Conservation (phyloP, 2,888 invertebrate genomes). For the Cantharis rufa region DNA sequence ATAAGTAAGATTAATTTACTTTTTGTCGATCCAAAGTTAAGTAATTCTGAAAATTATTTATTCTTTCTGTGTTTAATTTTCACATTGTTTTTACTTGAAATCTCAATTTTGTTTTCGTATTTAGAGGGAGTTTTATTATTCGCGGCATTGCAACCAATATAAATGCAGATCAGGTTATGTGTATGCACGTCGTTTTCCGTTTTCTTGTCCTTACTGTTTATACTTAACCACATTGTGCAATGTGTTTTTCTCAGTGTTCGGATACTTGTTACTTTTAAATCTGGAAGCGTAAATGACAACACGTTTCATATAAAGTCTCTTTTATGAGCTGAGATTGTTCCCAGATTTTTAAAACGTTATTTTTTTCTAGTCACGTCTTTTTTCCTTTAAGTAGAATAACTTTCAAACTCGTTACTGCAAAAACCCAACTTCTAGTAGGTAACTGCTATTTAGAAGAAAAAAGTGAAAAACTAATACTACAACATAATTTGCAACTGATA, state of each 20-base stretch:
- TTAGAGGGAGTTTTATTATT: conserved; percentile 26
- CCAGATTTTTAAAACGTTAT: conserved; percentile 21
- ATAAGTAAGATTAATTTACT: background rate
- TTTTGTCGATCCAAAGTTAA: background rate
- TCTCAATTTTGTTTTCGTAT: conserved; percentile 27
- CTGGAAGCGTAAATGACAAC: conserved; percentile 34
- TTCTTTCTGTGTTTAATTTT: conserved; percentile 12
- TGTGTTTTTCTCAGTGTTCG: conserved; percentile 18
- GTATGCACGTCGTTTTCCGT: conserved; percentile 33
- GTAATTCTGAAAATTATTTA: background rate
- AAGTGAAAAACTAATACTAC: background rate
- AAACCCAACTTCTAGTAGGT: background rate
- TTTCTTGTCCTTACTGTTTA: conserved; percentile 27
- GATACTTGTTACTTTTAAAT: conserved; percentile 14
- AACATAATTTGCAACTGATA: background rate
- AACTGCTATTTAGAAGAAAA: background rate
- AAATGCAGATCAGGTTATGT: conserved; percentile 36
- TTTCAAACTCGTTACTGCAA: background rate
- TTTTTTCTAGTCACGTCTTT: conserved; percentile 2
- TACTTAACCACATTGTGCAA: conserved; percentile 14
- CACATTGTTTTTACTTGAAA: conserved; percentile 15
- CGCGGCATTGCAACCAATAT: conserved; percentile 33
- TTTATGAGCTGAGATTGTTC: conserved; percentile 37
- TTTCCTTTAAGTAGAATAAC: background rate
- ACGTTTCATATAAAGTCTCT: conserved; percentile 35